phyloP scores from a whole-genome alignment of 2,888 invertebrate species.

The Hirtodrosophila alboralis region DNA sequence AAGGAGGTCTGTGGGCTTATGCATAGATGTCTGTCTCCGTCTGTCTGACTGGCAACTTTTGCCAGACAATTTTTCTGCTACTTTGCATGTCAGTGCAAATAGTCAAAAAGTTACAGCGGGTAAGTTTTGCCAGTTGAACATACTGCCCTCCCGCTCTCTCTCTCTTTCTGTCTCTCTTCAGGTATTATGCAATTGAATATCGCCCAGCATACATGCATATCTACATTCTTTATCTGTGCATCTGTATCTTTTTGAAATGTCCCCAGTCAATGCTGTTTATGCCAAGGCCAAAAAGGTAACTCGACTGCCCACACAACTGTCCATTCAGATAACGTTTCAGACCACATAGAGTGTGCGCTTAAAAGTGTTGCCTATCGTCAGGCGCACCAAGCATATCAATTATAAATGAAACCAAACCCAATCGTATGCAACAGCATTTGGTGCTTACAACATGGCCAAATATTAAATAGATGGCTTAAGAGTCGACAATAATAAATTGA shows the following conservation, averaged over 20 bases:
- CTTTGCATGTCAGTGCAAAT: conserved; percentile 75
- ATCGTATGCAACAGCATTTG: conserved; percentile 33
- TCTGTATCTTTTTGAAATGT: conserved; percentile 17
- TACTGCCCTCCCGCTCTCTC: no score
- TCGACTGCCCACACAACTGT: conserved; percentile 15
- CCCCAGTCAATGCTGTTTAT: conserved; percentile 11
- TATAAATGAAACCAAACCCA: conserved; percentile 49
- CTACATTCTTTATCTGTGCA: conserved; percentile 10
- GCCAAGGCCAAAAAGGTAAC: conserved; percentile 17
- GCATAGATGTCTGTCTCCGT: conserved; percentile 15
- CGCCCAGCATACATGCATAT: conserved; percentile 3
- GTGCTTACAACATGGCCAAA: conserved; percentile 18
- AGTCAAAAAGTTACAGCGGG: conserved; percentile 65
- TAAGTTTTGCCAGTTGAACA: conserved; percentile 39
- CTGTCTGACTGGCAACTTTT: conserved; percentile 66
- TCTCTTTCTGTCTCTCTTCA: no score
- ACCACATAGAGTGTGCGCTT: conserved; percentile 69
- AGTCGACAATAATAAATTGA: conserved; percentile 57
- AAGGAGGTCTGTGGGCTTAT: not conserved
- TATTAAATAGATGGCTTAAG: conserved; percentile 67
- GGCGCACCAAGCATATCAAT: conserved; percentile 48
- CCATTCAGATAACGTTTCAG: conserved; percentile 61
- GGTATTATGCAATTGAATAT: conserved; percentile 70
- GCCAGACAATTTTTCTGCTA: conserved; percentile 78
- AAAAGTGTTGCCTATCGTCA: conserved; percentile 46